Base-by-base conservation (phyloP, 2,113 vertebrate species). In the Tretioscincus oriximinensis region DNA sequence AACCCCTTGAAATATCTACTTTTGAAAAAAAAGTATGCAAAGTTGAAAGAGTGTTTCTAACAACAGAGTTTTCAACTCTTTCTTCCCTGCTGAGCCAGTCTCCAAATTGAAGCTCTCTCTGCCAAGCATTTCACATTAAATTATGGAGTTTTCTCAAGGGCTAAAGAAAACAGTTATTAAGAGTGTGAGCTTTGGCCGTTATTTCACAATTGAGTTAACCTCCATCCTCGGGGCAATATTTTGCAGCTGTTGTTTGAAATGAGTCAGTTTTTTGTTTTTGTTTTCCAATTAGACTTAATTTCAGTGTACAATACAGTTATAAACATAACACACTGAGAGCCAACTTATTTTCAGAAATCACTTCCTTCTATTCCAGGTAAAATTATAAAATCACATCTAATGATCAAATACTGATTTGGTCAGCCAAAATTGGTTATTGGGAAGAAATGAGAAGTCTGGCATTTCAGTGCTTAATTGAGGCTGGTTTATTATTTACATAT, bases 141-240 rank as follows among this genome's bases (percentile, higher is more conserved):
- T 22, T 68, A 79, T 80, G 73, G 82, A 2, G 10, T 83, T 83
- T 90, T 91, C 87, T 88, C 35, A 2, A 70, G 76, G 90, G 85
- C 85, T 84, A 61, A 86, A 84, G 77, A 72, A 21, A 61, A 70
- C 79, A 91, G 83, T 88, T 92, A 87, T 82, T 80, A 85, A 49
- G 61, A 71, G 41, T 72, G n/a, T 76, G 79, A 90, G 83, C 81
- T 84, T 84, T 85, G 73, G 82, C 78, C 77, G 54, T 84, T 87
- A 87, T 88, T 90, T 90, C 73, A 63, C 79, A 87, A 92, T 3
- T 86, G 83, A 89, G 88, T 88, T 90, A 89, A 86, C 89, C 80
- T 87, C 82, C 77, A 80, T 89, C 84, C 86, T 82, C 73, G 22
- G 69, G 84, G 87, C 81, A 89, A 61, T 83, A 85, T 87, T 92